Conservation (phyloP, 2,888 invertebrate genomes). For the Perizoma affinitatum region DNA sequence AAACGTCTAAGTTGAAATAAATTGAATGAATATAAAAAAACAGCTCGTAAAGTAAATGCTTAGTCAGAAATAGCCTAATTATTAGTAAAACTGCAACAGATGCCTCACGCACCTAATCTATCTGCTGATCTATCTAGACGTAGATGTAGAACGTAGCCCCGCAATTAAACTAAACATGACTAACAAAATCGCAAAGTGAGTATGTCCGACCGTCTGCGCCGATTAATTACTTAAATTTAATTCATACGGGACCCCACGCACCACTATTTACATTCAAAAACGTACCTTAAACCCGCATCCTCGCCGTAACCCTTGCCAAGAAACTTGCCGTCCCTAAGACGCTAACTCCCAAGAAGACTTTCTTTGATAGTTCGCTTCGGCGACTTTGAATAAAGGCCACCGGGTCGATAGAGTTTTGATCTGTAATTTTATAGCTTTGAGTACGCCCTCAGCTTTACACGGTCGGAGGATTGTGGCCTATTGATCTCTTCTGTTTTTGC, state of each 20-base stretch:
- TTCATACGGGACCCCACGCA: slow-evolving; percentile 75
- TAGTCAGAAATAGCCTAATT: no score
- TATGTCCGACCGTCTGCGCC: slow-evolving; percentile 50
- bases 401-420: slow-evolving; percentile 82
- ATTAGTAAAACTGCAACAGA: no score
- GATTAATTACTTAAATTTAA: slow-evolving; percentile 84
- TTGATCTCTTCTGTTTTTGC: slow-evolving; percentile 73
- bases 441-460: slow-evolving; percentile 67
- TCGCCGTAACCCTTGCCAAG: slow-evolving; percentile 76
- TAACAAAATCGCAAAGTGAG: slow-evolving; percentile 55
- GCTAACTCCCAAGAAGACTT: slow-evolving; percentile 81
- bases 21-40: no score
- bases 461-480: slow-evolving; percentile 70
- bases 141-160: no score
- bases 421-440: slow-evolving; percentile 84
- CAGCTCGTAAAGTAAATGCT: no score
- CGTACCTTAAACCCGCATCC: slow-evolving; percentile 60
- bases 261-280: slow-evolving; percentile 84
- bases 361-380: slow-evolving; percentile 83
- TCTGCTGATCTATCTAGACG: no score
- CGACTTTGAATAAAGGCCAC: slow-evolving; percentile 79
- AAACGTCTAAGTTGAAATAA: no score
- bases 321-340: slow-evolving; percentile 81
- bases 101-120: no score
- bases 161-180: slow-evolving; percentile 54